Base-by-base conservation (phyloP, 2,888 invertebrate species). In the Zaprionus obscuricornis region DNA sequence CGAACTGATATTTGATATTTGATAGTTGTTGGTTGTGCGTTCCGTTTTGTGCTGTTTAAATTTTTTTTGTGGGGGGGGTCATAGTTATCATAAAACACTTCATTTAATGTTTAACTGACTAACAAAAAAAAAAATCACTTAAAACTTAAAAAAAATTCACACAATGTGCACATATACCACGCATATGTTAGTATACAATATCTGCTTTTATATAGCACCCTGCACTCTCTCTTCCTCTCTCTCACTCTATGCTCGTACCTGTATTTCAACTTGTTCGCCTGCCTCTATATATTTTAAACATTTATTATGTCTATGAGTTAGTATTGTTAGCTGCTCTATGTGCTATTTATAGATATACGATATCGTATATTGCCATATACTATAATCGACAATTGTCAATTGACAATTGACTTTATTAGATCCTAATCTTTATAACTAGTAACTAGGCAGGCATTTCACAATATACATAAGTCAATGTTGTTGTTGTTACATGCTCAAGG, bases 401-500 rank as follows among this genome's bases (percentile, higher is more conserved):
- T 40, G 45, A 62, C 55, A 75, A 58, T 81, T 59, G 66, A 57
- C 54, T 63, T 66, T 52, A 74, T 63, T 64, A 42, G 59, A 54
- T 36, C 51, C 29, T 10, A n/a, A n/a, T n/a, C n/a, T n/a, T n/a
- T n/a, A n/a, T n/a, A 11, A 20, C 56, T 31, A 22, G 24, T 37
- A 34, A 14, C 22, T 39, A 27, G 20, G 50, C 67, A 49, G 50
- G 64, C 51, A 63, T 52, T 75, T 71, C 76, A 78, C n/a, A n/a
- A n/a, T n/a, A 60, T 78, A 76, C 43, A n/a, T n/a, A n/a, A n/a
- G n/a, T 64, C 33, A 49, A 55, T 39, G 43, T 31, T 36, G 18
- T 17, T 22, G 18, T 52, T 67, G 74, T 84, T 85, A 83, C 78
- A 83, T 57, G 62, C 58, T 85, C 78, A 78, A 78, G 78, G 78